Evolutionary conservation across 1,140 invertebrate species (phyloP).

Genomic region (Leptinotarsa defecta): DNA sequence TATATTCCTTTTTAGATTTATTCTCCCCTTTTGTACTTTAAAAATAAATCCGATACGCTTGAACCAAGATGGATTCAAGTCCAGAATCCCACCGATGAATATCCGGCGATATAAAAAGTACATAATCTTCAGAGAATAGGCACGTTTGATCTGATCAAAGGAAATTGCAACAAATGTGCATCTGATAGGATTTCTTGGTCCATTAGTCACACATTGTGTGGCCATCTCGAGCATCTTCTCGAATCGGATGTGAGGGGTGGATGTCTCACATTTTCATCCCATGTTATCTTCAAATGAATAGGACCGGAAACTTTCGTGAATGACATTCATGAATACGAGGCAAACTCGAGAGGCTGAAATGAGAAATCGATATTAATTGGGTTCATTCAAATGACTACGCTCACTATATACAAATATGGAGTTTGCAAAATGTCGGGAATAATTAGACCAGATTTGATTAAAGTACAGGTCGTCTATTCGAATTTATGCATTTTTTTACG

Average conservation of each 20-base stretch:
- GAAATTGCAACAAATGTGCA: not conserved
- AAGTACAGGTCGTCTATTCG: too few relatives aligned
- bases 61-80: too few relatives aligned
- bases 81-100: not conserved
- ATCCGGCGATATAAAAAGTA: not conserved
- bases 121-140: not conserved
- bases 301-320: not conserved
- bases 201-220: not conserved
- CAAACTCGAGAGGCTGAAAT: too few relatives aligned
- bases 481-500: too few relatives aligned
- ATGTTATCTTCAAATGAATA: not conserved
- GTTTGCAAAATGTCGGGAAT: too few relatives aligned
- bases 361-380: too few relatives aligned
- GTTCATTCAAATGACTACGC: too few relatives aligned
- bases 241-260: constrained; percentile 1
- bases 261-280: not conserved
- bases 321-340: not conserved
- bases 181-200: constrained; percentile 6
- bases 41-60: too few relatives aligned
- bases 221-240: constrained; percentile 1
- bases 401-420: too few relatives aligned
- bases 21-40: too few relatives aligned
- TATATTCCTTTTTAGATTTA: too few relatives aligned
- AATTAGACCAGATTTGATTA: too few relatives aligned
- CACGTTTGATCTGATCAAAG: not conserved